Conservation (phyloP, 2,113 vertebrate species). For the Abramis brama region DNA sequence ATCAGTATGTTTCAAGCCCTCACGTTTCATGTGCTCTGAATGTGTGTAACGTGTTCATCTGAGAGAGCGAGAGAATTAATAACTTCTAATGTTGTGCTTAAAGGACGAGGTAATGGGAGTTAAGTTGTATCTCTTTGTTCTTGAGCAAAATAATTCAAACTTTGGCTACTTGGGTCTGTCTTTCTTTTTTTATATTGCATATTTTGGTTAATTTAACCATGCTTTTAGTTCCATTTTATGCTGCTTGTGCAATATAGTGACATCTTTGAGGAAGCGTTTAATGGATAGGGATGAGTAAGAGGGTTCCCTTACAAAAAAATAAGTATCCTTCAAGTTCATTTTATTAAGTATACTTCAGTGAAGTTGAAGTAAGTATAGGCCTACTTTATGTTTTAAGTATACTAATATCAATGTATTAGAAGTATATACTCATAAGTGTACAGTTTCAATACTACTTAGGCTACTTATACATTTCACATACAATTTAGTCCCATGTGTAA, state of each 20-base stretch:
- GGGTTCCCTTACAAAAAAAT: no score
- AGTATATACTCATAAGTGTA: no score
- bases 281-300: neutral
- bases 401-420: no score
- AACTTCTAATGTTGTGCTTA: neutral
- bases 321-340: no score
- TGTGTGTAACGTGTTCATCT: neutral
- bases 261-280: neutral
- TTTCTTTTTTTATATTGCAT: neutral
- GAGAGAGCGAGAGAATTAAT: neutral
- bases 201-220: neutral
- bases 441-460: no score
- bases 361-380: no score
- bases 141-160: neutral
- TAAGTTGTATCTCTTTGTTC: neutral
- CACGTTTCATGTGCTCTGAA: slow-evolving; percentile 2
- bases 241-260: neutral
- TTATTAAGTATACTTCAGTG: no score
- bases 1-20: slow-evolving; percentile 11
- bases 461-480: no score
- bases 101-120: neutral
- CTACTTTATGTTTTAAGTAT: no score
- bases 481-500: no score
- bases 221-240: neutral
- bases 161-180: neutral